A percentile compares a stretch with the other conserved stretches of the same genome.
Evolutionary conservation across 2,113 vertebrate genomes (phyloP).

Genomic region (Poecile atricapillus): DNA sequence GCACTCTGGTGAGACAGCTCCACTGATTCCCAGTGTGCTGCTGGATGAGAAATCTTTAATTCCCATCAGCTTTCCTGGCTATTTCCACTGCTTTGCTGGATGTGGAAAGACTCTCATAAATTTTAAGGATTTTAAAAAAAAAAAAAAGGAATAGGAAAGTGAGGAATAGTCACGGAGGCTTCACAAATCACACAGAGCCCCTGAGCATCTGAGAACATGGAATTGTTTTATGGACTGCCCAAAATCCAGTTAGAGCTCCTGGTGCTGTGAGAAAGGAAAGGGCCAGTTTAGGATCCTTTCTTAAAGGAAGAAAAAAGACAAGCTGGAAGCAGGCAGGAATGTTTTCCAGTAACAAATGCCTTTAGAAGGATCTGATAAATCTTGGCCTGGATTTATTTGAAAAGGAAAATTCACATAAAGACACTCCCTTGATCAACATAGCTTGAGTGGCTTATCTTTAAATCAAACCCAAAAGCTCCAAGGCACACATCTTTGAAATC

Average conservation of each 20-base stretch:
- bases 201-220: background rate
- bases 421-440: conserved; percentile 68
- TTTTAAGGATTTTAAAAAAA: background rate
- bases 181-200: background rate
- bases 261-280: background rate
- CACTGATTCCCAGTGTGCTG: background rate
- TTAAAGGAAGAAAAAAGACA: conserved; percentile 20
- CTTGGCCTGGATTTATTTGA: conserved; percentile 63
- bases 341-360: conserved; percentile 55
- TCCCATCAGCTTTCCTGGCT: background rate
- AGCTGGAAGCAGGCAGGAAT: conserved; percentile 53
- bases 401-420: conserved; percentile 67
- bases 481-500: conserved; percentile 83
- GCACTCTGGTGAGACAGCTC: background rate
- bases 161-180: background rate
- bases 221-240: background rate
- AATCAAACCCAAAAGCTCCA: conserved; percentile 78
- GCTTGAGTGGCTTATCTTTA: conserved; percentile 74
- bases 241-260: background rate
- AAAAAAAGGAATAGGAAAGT: background rate
- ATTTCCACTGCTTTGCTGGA: background rate
- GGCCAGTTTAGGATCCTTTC: background rate
- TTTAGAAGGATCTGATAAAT: conserved; percentile 60
- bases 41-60: background rate
- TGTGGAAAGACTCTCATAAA: background rate